phyloP scores from a whole-genome alignment of 1,140 invertebrate genomes.

The Drosophila eugracilis region DNA sequence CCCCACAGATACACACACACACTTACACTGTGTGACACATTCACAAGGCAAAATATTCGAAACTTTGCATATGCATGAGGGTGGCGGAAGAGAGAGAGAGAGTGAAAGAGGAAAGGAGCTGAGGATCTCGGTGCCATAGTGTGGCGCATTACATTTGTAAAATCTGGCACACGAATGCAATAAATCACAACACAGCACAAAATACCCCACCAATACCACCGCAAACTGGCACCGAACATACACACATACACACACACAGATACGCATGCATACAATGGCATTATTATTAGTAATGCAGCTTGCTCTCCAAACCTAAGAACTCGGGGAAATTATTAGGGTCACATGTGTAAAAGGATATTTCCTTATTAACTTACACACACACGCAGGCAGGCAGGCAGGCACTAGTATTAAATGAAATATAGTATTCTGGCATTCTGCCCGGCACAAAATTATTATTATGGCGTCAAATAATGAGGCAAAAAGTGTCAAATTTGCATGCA shows the following conservation, averaged over 20 bases:
- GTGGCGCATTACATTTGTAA: constrained; percentile 81
- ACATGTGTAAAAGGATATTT: constrained; percentile 83
- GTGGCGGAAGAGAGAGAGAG: neutral
- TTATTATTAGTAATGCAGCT: constrained; percentile 81
- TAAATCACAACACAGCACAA: constrained; percentile 79
- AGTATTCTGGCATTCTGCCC: constrained; percentile 34
- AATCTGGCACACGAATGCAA: constrained; percentile 84
- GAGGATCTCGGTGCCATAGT: constrained; percentile 49
- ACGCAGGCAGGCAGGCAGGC: neutral
- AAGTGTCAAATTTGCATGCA: constrained; percentile 79
- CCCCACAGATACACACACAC: constrained; percentile 32
- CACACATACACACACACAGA: constrained; percentile 26
- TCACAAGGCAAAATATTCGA: constrained; percentile 75
- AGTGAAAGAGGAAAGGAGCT: neutral
- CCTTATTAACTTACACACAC: constrained; percentile 71
- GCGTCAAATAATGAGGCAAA: constrained; percentile 80
- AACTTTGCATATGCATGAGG: constrained; percentile 79
- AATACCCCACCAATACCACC: constrained; percentile 48
- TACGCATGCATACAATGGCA: constrained; percentile 59
- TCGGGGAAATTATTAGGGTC: constrained; percentile 78
- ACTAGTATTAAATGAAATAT: constrained; percentile 56
- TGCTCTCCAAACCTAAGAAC: constrained; percentile 63
- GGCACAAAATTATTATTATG: constrained; percentile 66
- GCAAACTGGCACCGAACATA: neutral
- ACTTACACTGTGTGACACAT: constrained; percentile 58